Conservation (phyloP, 2,888 invertebrate genomes). For the Plagiodera versicolora region DNA sequence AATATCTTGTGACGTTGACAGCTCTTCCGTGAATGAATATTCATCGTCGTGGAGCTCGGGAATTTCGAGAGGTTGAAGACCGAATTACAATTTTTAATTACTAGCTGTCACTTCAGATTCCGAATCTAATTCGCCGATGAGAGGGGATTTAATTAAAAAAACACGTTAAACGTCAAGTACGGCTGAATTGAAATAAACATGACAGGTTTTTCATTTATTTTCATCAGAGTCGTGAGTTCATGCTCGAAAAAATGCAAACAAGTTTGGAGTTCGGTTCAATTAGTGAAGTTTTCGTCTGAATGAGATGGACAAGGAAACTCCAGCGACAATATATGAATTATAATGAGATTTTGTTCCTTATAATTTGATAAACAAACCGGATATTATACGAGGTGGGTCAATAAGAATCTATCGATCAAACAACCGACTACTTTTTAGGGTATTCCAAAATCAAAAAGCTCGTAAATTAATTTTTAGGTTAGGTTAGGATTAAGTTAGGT, state of each 20-base stretch:
- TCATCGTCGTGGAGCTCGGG: not conserved
- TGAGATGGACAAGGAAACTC: too few species aligned
- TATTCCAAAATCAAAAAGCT: too few species aligned
- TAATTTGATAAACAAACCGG: too few species aligned
- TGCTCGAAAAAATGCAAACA: not conserved
- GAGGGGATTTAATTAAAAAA: conserved; percentile 20
- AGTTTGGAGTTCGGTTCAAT: too few species aligned
- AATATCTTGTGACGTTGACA: not conserved
- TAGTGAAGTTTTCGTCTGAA: too few species aligned
- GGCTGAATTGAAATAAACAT: conserved; percentile 14
- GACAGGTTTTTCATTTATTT: conserved; percentile 1
- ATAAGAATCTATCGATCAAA: too few species aligned
- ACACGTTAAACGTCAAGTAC: conserved; percentile 9
- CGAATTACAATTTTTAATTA: conserved; percentile 20
- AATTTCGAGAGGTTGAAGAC: conserved; percentile 1
- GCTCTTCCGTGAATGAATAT: not conserved
- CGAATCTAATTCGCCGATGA: conserved; percentile 16
- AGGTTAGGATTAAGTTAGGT: too few species aligned
- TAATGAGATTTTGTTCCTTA: too few species aligned
- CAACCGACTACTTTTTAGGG: too few species aligned
- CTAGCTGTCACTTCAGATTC: conserved; percentile 19
- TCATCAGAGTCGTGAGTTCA: not conserved
- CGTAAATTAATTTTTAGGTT: too few species aligned
- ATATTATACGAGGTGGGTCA: too few species aligned
- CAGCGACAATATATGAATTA: too few species aligned